These are phyloP conservation scores for Homalodisca vitripennis DNA, from an alignment of 1,140 invertebrate genomes.

Conservation along the genomic window DNA sequence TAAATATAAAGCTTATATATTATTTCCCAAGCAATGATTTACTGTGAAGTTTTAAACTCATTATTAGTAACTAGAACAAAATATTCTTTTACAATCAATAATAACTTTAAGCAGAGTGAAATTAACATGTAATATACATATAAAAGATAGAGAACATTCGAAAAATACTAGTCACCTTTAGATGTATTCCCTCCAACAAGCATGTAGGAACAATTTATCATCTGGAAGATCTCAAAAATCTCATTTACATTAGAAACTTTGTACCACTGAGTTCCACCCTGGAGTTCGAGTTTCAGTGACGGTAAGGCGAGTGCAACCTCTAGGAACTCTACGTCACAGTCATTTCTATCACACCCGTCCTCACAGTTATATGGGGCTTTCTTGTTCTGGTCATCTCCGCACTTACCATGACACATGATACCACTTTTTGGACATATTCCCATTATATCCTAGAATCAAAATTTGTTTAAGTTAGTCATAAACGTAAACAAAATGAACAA, in stretches of 20 bases:
- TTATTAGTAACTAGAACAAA: too few species aligned
- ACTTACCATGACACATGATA: neutral
- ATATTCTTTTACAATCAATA: too few species aligned
- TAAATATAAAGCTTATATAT: too few species aligned
- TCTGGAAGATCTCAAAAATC: slow-evolving; percentile 22
- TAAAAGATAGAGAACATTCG: too few species aligned
- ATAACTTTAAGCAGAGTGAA: too few species aligned
- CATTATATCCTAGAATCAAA: slow-evolving; percentile 1
- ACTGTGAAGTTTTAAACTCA: too few species aligned
- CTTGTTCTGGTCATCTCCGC: neutral
- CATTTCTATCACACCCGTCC: neutral
- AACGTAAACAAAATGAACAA: too few species aligned
- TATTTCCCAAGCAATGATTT: too few species aligned
- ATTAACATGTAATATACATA: too few species aligned
- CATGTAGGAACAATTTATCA: slow-evolving; percentile 9
- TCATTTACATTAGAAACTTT: slow-evolving; percentile 5
- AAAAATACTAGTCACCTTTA: slow-evolving; percentile 5
- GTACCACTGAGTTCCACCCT: neutral
- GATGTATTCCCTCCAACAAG: slow-evolving; percentile 19
- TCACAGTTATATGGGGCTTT: slow-evolving; percentile 12
- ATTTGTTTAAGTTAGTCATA: too few species aligned
- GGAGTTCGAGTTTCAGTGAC: neutral
- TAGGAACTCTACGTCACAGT: neutral
- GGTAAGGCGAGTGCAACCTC: neutral
- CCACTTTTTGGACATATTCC: slow-evolving; percentile 7